Evolutionary conservation across 2,797 vertebrate species (phyloP), one percentile per base, ranked within the genome.

Genomic region (Enteromius unitaeniatus): DNA sequence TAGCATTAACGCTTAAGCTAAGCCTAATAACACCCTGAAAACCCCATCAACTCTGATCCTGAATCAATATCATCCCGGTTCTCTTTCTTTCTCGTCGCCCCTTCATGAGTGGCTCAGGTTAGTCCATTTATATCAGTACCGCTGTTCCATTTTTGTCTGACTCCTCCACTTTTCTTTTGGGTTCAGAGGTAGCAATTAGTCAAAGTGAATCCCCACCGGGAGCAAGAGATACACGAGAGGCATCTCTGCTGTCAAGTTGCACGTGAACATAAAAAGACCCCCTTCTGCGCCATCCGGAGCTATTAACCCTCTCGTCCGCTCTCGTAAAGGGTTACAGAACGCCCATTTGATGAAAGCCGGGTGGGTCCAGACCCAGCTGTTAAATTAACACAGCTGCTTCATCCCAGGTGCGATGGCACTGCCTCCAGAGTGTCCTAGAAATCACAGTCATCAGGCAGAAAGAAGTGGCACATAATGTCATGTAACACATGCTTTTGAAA

Each of bases 151-250:
- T 87, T 78, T 49, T 40, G 64, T 72, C 72, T 0, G 19, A 72
- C 72, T 81, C 73, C 64, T 83, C 86, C 2, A 31, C 70, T 65
- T 75, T 55, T 79, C 82, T 86, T 67, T 65, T 80, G 79, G 82
- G 42, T 70, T 70, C 79, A 78, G 74, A 84, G 62, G 81, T 80
- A 86, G 84, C 86, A 89, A 89, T 89, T 87, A 87, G 80, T 85
- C 77, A 75, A 62, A 86, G 80, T 76, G 80, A 85, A 89, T 83
- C 79, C 67, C 74, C 82, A 74, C 72, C 34, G 86, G 82, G 86
- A 84, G 82, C 17, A 49, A 49, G 42, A 78, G 70, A 65, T 53
- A 84, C 82, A 84, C 87, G 42, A 85, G 80, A 85, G 84, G 77
- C 21, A 55, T 47, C 67, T 74, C 67, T 53, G 81, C 77, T 83